Base-by-base conservation (phyloP, 2,888 invertebrate species). In the Chrysolina haemoptera region DNA sequence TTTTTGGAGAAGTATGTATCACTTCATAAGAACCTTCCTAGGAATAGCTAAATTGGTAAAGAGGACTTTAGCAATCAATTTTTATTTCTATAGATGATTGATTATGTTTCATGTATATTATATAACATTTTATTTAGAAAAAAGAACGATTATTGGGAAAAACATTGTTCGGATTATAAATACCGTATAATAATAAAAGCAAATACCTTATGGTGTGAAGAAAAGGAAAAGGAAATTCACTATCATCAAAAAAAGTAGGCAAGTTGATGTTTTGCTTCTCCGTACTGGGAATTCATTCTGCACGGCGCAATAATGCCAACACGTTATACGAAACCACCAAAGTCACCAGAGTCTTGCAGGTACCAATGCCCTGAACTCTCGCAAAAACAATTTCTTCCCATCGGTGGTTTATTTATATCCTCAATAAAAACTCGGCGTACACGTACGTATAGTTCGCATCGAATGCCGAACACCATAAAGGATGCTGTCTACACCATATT, bases 401-500 rank as follows among this genome's bases (percentile, higher is more conserved):
- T 80, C 78, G 75, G 74, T 73, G 78, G 78, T 80, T 81, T 83
- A 83, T 83, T 83, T 83, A 82, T 81, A 81, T 76, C 80, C 76
- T 76, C 79, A 75, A 79, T 80, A 84, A 83, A 83, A 82, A 82
- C 77, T 76, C 73, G 80, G 71, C 80, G 70, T 81, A 79, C 80
- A 76, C 78, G 79, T 78, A 79, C 77, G 75, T 76, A 78, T 78
- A 78, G 78, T 69, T 75, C 76, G 73, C 76, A 79, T 77, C 73
- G 81, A 75, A 82, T 79, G 72, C 81, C 77, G 74, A 76, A 74
- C 78, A 77, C 78, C 78, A 83, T 81, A 82, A 83, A 83, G 79
- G 79, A 79, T 81, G 80, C 80, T 78, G 78, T 77, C 80, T 81
- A 80, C 71, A 74, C 85, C 85, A 80, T 85, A 85, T 85, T 85